A percentile compares a stretch with the other conserved stretches of the same genome.
phyloP scores from a whole-genome alignment of 2,797 vertebrate genomes.

The Florisuga fusca region DNA sequence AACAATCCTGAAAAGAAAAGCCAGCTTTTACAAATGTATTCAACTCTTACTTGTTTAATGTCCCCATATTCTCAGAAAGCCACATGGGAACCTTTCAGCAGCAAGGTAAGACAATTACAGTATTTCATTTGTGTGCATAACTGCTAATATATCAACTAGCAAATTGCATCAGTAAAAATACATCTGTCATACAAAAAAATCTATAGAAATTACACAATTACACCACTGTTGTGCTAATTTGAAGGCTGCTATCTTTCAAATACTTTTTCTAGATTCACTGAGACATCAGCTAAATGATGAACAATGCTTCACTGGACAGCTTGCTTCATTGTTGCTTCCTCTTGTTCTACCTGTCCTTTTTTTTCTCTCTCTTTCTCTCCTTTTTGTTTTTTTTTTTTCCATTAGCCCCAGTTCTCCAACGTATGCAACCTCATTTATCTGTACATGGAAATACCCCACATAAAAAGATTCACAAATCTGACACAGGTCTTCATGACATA shows the following conservation, averaged over 20 bases:
- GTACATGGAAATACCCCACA: background rate
- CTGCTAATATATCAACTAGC: background rate
- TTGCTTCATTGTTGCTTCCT: background rate
- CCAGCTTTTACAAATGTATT: background rate
- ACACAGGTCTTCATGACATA: fast-evolving
- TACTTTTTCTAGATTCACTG: background rate
- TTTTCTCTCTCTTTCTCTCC: no score
- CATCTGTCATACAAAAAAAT: background rate
- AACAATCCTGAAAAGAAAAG: background rate
- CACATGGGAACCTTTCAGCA: background rate
- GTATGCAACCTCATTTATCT: background rate
- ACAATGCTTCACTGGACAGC: background rate
- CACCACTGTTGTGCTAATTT: background rate
- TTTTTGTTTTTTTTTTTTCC: background rate
- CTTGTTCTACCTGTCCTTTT: background rate
- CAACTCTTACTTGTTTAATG: background rate
- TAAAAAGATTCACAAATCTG: background rate
- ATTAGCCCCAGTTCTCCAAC: background rate
- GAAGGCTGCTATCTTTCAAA: background rate
- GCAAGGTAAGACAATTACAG: background rate
- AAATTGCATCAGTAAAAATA: background rate
- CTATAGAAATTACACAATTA: background rate
- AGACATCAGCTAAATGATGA: background rate
- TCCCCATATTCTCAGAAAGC: background rate
- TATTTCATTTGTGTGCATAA: background rate